Conservation (phyloP, 2,113 vertebrate genomes). For the Paracanthobrama guichenoti region DNA sequence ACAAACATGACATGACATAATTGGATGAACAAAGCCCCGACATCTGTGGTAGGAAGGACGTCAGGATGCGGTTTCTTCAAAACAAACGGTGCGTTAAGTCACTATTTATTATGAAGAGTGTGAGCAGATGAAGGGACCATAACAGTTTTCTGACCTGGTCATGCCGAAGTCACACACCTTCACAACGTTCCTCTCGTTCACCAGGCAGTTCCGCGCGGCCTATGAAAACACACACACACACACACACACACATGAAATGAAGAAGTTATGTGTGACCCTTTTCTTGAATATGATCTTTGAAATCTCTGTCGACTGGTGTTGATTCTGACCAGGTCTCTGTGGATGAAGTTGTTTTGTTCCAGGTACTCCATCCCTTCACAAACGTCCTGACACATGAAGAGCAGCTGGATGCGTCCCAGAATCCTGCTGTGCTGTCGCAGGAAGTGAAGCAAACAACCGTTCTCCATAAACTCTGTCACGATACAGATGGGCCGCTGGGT, state of each 20-base stretch:
- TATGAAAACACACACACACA: slow-evolving; percentile 56
- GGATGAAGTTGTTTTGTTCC: slow-evolving; percentile 80
- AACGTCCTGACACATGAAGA: slow-evolving; percentile 80
- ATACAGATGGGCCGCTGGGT: slow-evolving; percentile 79
- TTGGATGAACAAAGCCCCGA: not conserved
- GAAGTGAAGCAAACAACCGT: slow-evolving; percentile 82
- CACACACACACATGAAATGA: slow-evolving; percentile 1
- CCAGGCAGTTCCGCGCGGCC: slow-evolving; percentile 90
- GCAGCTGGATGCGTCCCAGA: slow-evolving; percentile 58
- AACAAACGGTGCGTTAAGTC: not conserved
- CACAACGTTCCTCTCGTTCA: slow-evolving; percentile 75
- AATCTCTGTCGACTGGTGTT: not conserved
- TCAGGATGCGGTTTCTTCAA: not conserved
- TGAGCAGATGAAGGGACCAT: too few species aligned
- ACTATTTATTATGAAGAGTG: too few species aligned
- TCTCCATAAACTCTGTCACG: slow-evolving; percentile 87
- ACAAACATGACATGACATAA: not conserved
- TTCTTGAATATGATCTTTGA: not conserved
- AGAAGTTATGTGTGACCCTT: too few species aligned
- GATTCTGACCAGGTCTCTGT: slow-evolving; percentile 81
- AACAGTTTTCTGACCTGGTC: slow-evolving; percentile 76
- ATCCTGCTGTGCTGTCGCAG: slow-evolving; percentile 69
- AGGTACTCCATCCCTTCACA: slow-evolving; percentile 87
- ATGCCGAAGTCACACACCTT: slow-evolving; percentile 90
- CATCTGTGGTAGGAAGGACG: not conserved